Percentiles rank a stretch among this genome's conserved stretches.
phyloP scores from a whole-genome alignment of 1,140 invertebrate species.

The Radopholus similis region DNA sequence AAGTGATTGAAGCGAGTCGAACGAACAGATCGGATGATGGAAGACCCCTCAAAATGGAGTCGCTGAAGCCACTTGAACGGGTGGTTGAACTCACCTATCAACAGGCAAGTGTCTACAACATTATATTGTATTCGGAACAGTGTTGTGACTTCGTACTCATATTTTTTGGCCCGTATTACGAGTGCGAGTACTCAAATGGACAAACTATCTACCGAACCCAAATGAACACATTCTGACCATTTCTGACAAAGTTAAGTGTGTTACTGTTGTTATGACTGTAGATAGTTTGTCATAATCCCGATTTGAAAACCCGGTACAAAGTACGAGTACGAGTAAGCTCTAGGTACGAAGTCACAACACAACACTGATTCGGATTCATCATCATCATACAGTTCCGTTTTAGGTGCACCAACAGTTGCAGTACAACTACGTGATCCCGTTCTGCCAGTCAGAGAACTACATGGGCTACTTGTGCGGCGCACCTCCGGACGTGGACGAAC shows the following conservation, averaged over 20 bases:
- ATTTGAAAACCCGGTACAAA: no score
- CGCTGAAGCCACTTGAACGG: constrained; percentile 18
- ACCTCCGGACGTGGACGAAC: constrained; percentile 41
- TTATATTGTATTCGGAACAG: not conserved
- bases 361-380: no score
- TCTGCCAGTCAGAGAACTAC: constrained; percentile 46
- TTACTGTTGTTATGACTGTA: no score
- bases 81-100: constrained; percentile 27
- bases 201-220: no score
- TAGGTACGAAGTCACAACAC: no score
- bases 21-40: not conserved
- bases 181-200: no score
- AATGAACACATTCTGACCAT: no score
- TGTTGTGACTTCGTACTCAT: no score
- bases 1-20: not conserved
- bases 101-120: not conserved
- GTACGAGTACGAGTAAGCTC: no score
- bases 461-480: constrained; percentile 43
- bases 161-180: no score
- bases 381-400: constrained; percentile 19
- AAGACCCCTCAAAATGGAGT: not conserved
- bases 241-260: no score
- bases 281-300: no score
- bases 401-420: constrained; percentile 44
- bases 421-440: constrained; percentile 45